A percentile compares a stretch with the other conserved stretches of the same genome.
Evolutionary conservation across 2,797 vertebrate species (phyloP).

Genomic region (Neopelma chrysocephalum): DNA sequence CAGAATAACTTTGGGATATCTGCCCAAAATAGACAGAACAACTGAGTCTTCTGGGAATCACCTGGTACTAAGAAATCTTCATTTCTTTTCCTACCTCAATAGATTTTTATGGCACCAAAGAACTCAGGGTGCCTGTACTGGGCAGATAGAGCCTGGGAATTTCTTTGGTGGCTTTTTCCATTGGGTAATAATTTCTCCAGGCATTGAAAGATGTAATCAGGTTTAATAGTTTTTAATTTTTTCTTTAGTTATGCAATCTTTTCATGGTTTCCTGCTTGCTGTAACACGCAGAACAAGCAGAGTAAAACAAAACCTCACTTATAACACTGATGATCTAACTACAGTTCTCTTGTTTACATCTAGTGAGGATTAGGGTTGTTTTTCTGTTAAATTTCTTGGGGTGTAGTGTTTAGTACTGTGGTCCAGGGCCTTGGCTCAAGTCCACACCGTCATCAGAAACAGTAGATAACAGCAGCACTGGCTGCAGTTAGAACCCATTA

Average conservation of each 20-base stretch:
- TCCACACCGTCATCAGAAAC: background rate
- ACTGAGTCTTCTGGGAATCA: slow-evolving; percentile 18
- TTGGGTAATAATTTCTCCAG: background rate
- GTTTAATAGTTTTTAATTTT: background rate
- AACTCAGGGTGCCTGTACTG: background rate
- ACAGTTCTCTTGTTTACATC: background rate
- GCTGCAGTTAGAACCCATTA: background rate
- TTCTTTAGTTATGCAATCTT: background rate
- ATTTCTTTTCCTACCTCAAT: background rate
- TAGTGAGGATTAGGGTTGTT: background rate
- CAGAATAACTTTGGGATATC: slow-evolving; percentile 22
- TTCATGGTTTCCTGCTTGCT: background rate
- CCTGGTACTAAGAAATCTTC: background rate
- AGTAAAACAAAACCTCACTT: background rate
- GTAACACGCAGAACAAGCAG: background rate
- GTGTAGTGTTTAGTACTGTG: background rate
- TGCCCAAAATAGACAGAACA: background rate
- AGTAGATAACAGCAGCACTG: background rate
- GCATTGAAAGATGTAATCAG: background rate
- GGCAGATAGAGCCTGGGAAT: slow-evolving; percentile 2
- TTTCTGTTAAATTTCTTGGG: background rate
- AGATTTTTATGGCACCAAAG: background rate
- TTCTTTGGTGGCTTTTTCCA: background rate
- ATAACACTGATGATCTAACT: background rate
- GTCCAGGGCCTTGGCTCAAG: background rate